phyloP scores from a whole-genome alignment of 2,888 invertebrate species.

The Latrodectus hesperus region DNA sequence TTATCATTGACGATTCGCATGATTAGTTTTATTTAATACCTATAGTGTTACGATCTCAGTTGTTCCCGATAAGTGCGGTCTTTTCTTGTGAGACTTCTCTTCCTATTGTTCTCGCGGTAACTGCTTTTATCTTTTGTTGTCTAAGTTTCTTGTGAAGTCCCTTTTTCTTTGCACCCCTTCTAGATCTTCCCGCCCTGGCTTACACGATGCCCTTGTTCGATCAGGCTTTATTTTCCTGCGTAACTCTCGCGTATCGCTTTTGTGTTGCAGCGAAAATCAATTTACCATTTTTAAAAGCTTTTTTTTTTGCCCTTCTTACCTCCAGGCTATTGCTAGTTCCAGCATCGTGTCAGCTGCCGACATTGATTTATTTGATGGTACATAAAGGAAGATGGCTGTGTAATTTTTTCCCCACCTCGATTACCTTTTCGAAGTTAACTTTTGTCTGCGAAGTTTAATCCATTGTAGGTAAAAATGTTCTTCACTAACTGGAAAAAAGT shows the following conservation, averaged over 20 bases:
- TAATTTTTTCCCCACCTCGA: neutral
- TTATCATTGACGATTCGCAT: too few relatives aligned
- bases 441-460: neutral
- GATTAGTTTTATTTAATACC: too few relatives aligned
- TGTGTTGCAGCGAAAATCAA: conserved; percentile 47
- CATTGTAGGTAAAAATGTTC: too few relatives aligned
- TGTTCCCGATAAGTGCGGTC: neutral
- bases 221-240: conserved; percentile 13
- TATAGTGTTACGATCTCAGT: too few relatives aligned
- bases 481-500: too few relatives aligned
- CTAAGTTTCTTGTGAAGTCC: conserved; percentile 3
- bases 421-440: conserved; percentile 16
- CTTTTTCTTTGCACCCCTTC: neutral
- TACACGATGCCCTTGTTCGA: neutral
- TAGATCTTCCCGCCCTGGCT: conserved; percentile 8
- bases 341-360: conserved; percentile 59
- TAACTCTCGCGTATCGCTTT: neutral
- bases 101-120: conserved; percentile 28
- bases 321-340: conserved; percentile 46
- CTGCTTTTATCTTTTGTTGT: conserved; percentile 26
- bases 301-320: conserved; percentile 58
- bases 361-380: conserved; percentile 66
- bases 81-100: neutral
- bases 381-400: conserved; percentile 11
- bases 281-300: conserved; percentile 64